Evolutionary conservation across 1,140 invertebrate species (phyloP), one percentile per base, ranked within the genome.

Genomic region (Megalonaias nervosa): DNA sequence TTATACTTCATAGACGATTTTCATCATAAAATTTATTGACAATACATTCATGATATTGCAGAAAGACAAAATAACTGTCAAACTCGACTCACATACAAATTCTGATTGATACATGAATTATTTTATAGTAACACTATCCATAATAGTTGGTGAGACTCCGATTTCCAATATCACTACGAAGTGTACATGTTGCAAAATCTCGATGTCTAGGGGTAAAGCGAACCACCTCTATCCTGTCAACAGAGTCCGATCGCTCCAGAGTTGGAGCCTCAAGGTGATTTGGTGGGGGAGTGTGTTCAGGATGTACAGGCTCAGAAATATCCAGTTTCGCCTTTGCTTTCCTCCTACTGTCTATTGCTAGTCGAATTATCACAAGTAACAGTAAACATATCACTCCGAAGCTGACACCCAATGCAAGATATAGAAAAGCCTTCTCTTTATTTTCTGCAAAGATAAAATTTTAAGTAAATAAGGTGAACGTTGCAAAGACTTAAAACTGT

Each of bases 301-400:
- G 57, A 21, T 78, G 76, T 16, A 60, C 64, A 13, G 76, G 76
- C 65, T 78, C 76, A n/a, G 76, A 67, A 61, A 78, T 66, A 23
- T 78, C 76, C n/a, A 78, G 71, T 64, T 69, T 73, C 17, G 76
- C 76, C 65, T 67, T 72, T 57, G 76, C 73, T 48, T 67, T 71
- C 16, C 76, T 65, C 69, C 73, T 78, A 55, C 74, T 78, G 23
- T 68, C 60, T n/a, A 78, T 69, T 17, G 76, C 71, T 26, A 78
- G 71, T 73, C 76, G 59, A 23, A 78, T 78, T 78, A 78, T 78
- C 76, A 78, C 76, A 78, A 78, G 70, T 64, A 78, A 78, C 16
- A 78, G 62, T 58, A 78, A 38, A 13, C 66, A 72, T 19, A 78
- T 78, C 12, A 78, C 71, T 56, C 76, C 76, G 56, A 74, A 74